phyloP scores from a whole-genome alignment of 2,113 vertebrate genomes.

The Bubalus kerabau region DNA sequence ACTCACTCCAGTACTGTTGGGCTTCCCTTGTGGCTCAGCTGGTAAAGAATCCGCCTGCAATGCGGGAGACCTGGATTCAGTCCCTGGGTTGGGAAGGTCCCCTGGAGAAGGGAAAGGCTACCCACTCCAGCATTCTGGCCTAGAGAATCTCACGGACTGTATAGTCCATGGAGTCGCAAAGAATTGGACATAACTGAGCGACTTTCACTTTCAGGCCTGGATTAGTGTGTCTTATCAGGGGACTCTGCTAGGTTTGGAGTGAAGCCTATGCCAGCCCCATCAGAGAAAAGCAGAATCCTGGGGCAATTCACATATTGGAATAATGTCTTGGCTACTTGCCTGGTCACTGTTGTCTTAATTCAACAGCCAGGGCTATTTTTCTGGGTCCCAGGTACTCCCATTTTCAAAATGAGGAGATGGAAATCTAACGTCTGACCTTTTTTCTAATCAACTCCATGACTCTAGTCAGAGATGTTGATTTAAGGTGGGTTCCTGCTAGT shows the following conservation, averaged over 20 bases:
- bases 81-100: background rate
- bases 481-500: background rate
- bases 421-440: background rate
- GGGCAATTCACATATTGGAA: background rate
- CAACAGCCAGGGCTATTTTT: background rate
- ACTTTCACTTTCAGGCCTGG: background rate
- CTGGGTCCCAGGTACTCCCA: background rate
- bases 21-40: background rate
- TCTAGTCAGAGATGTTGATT: background rate
- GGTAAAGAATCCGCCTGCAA: background rate
- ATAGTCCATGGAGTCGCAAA: background rate
- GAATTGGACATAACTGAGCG: background rate
- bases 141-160: background rate
- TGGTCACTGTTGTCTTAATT: background rate
- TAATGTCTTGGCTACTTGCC: background rate
- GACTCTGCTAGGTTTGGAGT: background rate
- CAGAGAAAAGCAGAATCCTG: background rate
- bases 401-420: slow-evolving; percentile 36
- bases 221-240: background rate
- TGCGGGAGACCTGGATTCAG: background rate
- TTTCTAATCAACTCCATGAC: background rate
- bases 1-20: background rate
- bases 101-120: background rate
- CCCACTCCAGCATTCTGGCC: background rate
- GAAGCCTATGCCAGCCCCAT: too few relatives aligned